These are phyloP conservation scores for Ditylenchus dipsaci DNA, from an alignment of 1,140 invertebrate genomes.

Conservation along the genomic window DNA sequence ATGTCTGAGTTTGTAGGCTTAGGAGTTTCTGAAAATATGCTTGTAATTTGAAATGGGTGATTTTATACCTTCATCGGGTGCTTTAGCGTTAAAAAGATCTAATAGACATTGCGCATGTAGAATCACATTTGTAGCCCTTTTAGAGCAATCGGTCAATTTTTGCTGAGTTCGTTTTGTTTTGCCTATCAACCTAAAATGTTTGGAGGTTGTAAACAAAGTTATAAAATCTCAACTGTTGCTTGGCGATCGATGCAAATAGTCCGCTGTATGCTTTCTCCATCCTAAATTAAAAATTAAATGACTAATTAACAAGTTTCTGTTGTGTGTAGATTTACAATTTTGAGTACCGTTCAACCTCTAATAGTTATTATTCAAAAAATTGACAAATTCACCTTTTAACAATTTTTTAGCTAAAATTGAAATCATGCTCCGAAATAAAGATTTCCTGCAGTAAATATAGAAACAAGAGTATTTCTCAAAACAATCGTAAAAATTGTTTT, in stretches of 20 bases:
- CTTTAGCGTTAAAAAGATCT: not conserved
- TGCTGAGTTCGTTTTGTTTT: not conserved
- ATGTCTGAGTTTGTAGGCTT: not conserved
- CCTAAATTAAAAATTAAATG: too few species aligned
- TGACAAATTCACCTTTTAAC: too few species aligned
- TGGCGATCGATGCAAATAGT: constrained; percentile 40
- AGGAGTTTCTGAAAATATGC: not conserved
- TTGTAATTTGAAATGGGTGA: not conserved
- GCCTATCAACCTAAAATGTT: constrained; percentile 9
- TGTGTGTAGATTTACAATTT: too few species aligned
- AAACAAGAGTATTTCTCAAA: too few species aligned
- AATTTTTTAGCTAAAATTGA: too few species aligned
- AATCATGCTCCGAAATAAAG: too few species aligned
- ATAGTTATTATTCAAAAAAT: too few species aligned
- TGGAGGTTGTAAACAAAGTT: constrained; percentile 4
- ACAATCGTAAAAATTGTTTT: too few species aligned
- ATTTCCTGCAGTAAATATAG: too few species aligned
- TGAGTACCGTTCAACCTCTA: too few species aligned
- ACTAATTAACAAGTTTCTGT: too few species aligned
- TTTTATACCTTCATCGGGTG: too few species aligned
- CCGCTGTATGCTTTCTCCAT: constrained; percentile 42
- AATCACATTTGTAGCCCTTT: not conserved
- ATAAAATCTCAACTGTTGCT: constrained; percentile 28
- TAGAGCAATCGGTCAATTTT: not conserved
- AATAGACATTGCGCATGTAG: not conserved